These are phyloP conservation scores for Stichopus horrens DNA, from an alignment of 53 echinoderm and acorn worm species.

Conservation along the genomic window DNA sequence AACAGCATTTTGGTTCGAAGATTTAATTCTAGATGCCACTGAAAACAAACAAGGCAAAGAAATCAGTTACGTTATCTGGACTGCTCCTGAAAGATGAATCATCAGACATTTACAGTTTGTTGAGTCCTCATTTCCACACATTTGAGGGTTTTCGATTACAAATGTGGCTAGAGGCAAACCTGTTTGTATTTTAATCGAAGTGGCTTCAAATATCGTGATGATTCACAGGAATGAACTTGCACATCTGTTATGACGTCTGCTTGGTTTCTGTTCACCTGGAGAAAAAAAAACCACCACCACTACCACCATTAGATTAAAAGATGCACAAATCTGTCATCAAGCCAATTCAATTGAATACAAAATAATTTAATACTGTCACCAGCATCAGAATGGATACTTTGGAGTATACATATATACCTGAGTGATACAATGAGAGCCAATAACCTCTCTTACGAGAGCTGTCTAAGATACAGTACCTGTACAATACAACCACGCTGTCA, in stretches of 20 bases:
- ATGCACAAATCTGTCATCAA: background rate
- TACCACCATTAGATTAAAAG: background rate
- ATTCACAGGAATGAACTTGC: slow-evolving; percentile 45
- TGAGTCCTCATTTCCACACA: background rate
- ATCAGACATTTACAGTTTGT: no score
- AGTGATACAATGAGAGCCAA: no score
- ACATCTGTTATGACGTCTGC: slow-evolving; percentile 60
- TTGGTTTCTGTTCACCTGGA: background rate
- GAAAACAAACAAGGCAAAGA: no score
- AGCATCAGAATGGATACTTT: background rate
- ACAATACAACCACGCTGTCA: no score
- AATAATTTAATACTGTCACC: background rate
- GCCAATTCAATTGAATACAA: background rate
- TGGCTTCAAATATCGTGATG: slow-evolving; percentile 57
- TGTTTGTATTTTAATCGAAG: slow-evolving; percentile 55
- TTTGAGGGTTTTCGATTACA: background rate
- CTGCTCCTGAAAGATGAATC: no score
- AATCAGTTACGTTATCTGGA: no score
- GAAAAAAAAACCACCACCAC: background rate
- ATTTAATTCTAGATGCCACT: no score
- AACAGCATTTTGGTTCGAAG: no score
- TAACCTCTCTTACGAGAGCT: no score
- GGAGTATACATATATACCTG: no score
- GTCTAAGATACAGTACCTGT: no score
- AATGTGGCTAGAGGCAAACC: slow-evolving; percentile 28